phyloP scores from a whole-genome alignment of 1,140 invertebrate genomes.

The Drosophila sp. region DNA sequence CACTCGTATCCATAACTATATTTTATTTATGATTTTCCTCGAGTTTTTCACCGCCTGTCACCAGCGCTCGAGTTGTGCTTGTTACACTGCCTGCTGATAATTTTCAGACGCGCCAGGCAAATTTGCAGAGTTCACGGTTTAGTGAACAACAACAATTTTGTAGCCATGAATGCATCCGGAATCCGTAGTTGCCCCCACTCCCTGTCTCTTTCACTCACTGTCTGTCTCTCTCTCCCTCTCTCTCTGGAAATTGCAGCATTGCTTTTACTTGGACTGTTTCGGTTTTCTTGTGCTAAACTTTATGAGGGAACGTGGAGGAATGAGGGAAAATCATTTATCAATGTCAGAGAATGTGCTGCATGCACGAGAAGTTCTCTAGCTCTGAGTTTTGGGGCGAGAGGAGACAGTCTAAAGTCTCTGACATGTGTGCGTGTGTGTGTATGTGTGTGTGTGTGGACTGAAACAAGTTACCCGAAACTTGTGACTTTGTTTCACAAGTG shows the following conservation, averaged over 20 bases:
- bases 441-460: conserved; percentile 21
- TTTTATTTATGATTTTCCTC: conserved; percentile 74
- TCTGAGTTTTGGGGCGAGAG: background rate
- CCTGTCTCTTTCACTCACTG: background rate
- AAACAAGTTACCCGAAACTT: conserved; percentile 71
- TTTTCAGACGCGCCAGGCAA: conserved; percentile 54
- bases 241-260: conserved; percentile 27
- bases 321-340: conserved; percentile 76
- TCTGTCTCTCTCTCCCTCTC: background rate
- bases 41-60: conserved; percentile 47
- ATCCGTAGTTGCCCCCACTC: conserved; percentile 18
- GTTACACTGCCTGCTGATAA: conserved; percentile 51
- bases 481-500: conserved; percentile 78
- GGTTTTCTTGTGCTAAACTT: conserved; percentile 73
- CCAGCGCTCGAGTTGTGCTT: conserved; percentile 29
- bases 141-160: conserved; percentile 79
- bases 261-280: conserved; percentile 47
- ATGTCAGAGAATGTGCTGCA: conserved; percentile 79
- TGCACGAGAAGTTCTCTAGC: conserved; percentile 64
- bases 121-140: conserved; percentile 75
- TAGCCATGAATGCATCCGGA: conserved; percentile 70
- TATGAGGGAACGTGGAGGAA: conserved; percentile 18
- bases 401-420: conserved; percentile 38
- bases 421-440: conserved; percentile 15
- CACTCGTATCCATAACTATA: conserved; percentile 49